Conservation (phyloP, 2,797 vertebrate species). For the Typhlichthys eigenmanni region DNA sequence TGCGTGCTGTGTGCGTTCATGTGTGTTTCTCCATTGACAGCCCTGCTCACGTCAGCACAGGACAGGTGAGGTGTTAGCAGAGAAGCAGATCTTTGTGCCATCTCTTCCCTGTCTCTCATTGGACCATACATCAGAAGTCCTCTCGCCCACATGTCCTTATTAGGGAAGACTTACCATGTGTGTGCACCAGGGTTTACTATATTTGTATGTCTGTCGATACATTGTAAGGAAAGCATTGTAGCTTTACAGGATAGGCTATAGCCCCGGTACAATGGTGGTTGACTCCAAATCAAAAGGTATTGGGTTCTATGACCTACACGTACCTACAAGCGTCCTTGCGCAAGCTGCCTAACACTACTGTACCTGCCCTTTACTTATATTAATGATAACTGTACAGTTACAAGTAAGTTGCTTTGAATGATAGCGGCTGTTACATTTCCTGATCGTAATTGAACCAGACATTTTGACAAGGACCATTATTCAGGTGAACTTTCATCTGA, state of each 20-base stretch:
- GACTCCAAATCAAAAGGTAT: too few relatives aligned
- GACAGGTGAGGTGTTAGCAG: conserved; percentile 37
- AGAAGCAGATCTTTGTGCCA: conserved; percentile 13
- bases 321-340: too few relatives aligned
- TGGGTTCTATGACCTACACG: too few relatives aligned
- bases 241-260: too few relatives aligned
- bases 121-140: not conserved
- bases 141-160: not conserved
- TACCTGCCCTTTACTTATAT: not conserved
- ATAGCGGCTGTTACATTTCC: not conserved
- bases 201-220: not conserved
- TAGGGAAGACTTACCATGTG: too few relatives aligned
- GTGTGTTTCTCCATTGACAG: conserved; percentile 37
- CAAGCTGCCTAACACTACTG: not conserved
- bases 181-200: too few relatives aligned
- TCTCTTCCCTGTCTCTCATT: not conserved
- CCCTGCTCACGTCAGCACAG: conserved; percentile 29
- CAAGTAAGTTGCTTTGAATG: not conserved
- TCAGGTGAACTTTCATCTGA: not conserved
- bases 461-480: not conserved
- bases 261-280: too few relatives aligned
- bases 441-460: too few relatives aligned
- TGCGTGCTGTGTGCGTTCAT: conserved; percentile 5
- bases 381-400: not conserved
- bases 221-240: not conserved